A percentile compares a stretch with the other conserved stretches of the same genome.
phyloP scores from a whole-genome alignment of 2,797 vertebrate genomes.

The Syndactyla subalaris region DNA sequence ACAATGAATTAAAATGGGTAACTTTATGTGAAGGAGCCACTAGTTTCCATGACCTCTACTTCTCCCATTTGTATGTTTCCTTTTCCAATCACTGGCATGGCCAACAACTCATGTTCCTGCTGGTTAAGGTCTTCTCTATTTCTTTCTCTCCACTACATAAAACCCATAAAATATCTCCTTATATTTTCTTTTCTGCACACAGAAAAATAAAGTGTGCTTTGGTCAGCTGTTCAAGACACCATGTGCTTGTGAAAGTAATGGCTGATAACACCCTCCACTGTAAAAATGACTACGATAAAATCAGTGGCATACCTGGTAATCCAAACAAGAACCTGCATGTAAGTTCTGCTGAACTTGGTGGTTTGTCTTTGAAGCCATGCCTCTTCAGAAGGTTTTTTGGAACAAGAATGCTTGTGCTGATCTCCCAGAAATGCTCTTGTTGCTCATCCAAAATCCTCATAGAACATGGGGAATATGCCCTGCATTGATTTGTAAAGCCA shows the following conservation, averaged over 20 bases:
- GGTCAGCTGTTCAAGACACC: background rate
- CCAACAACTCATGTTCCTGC: background rate
- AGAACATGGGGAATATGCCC: background rate
- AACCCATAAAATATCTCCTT: background rate
- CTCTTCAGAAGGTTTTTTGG: background rate
- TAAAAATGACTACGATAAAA: background rate
- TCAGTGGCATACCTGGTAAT: background rate
- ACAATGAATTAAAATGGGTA: background rate
- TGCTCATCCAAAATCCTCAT: background rate
- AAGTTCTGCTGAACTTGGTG: background rate
- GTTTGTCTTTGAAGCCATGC: background rate
- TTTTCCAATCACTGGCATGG: rapidly evolving
- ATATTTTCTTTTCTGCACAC: background rate
- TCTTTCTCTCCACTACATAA: background rate
- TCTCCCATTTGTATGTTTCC: background rate
- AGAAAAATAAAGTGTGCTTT: background rate
- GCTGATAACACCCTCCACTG: background rate
- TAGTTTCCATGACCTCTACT: background rate
- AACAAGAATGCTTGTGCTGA: background rate
- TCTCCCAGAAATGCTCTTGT: background rate
- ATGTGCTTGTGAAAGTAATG: background rate
- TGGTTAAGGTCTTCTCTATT: background rate
- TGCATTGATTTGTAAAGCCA: background rate
- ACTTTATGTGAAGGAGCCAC: background rate
- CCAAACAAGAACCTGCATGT: background rate